phyloP scores from a whole-genome alignment of 2,113 vertebrate species.

The Ageneiosus marmoratus region DNA sequence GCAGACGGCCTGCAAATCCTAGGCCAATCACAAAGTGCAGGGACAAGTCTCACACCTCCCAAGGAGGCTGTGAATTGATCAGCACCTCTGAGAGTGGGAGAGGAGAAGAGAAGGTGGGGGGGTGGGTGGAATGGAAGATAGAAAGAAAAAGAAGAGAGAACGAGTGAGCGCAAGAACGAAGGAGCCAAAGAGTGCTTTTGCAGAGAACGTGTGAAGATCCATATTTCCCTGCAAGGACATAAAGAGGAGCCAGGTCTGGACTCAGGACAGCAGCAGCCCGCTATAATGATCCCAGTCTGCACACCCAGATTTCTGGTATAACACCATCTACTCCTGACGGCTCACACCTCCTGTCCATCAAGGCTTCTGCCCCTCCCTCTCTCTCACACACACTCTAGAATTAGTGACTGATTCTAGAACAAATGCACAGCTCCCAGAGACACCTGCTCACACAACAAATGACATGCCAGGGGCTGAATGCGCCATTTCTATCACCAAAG shows the following conservation, averaged over 20 bases:
- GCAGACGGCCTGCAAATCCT: constrained; percentile 48
- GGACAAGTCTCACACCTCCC: constrained; percentile 68
- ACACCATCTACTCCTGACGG: constrained; percentile 12
- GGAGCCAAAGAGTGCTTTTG: constrained; percentile 50
- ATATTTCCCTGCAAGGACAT: constrained; percentile 69
- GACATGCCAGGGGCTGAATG: constrained; percentile 46
- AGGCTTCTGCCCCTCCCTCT: constrained; percentile 1
- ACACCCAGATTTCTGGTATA: constrained; percentile 29
- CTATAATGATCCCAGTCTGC: constrained; percentile 44
- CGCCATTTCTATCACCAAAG: constrained; percentile 34
- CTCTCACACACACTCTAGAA: constrained; percentile 30
- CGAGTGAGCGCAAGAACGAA: constrained; percentile 11
- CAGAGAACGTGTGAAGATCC: constrained; percentile 74
- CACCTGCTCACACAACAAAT: constrained; percentile 47
- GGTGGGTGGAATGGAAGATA: constrained; percentile 50
- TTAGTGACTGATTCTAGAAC: constrained; percentile 39
- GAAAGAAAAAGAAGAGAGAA: constrained; percentile 10
- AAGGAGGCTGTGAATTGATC: constrained; percentile 80
- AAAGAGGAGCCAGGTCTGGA: constrained; percentile 56
- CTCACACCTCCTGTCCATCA: constrained; percentile 37
- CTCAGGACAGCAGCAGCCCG: constrained; percentile 40
- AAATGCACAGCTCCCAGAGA: constrained; percentile 46
- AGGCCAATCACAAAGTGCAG: constrained; percentile 56
- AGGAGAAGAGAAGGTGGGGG: constrained; percentile 51
- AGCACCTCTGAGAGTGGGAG: constrained; percentile 70